These are phyloP conservation scores for Tridacna crocea DNA, from an alignment of 2,888 invertebrate genomes.

Conservation along the genomic window DNA sequence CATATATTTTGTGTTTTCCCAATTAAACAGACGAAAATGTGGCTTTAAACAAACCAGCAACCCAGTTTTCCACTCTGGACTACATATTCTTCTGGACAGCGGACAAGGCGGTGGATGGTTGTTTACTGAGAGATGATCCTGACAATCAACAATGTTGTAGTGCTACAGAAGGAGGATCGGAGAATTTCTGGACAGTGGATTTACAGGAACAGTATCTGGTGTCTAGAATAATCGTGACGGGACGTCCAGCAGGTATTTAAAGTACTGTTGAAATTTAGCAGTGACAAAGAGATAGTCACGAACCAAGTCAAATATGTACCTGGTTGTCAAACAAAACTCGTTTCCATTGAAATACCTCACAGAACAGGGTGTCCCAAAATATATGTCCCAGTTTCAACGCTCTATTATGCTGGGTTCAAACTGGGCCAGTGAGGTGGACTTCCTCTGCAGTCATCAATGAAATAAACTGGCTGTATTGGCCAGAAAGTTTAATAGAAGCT, in stretches of 20 bases:
- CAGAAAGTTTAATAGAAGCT: no score
- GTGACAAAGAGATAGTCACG: no score
- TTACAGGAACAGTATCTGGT: constrained; percentile 12
- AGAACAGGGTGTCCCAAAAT: no score
- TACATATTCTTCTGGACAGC: constrained; percentile 34
- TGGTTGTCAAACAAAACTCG: no score
- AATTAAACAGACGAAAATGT: constrained; percentile 20
- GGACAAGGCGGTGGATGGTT: constrained; percentile 35
- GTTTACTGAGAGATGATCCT: constrained; percentile 23
- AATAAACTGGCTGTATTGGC: no score
- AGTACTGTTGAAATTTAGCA: no score
- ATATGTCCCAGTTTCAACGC: no score
- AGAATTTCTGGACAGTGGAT: constrained; percentile 20
- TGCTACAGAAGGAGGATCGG: constrained; percentile 16
- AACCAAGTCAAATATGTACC: no score
- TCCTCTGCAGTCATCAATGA: no score
- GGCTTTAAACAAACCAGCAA: constrained; percentile 19
- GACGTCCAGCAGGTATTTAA: not conserved
- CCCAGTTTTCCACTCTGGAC: constrained; percentile 11
- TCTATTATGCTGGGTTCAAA: no score
- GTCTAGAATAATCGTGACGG: not conserved
- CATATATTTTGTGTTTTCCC: not conserved
- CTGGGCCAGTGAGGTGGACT: no score
- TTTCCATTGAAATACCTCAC: no score
- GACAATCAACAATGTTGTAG: constrained; percentile 35